These are phyloP conservation scores for Bubo bubo DNA, from an alignment of 2,113 vertebrate species.

Conservation along the genomic window DNA sequence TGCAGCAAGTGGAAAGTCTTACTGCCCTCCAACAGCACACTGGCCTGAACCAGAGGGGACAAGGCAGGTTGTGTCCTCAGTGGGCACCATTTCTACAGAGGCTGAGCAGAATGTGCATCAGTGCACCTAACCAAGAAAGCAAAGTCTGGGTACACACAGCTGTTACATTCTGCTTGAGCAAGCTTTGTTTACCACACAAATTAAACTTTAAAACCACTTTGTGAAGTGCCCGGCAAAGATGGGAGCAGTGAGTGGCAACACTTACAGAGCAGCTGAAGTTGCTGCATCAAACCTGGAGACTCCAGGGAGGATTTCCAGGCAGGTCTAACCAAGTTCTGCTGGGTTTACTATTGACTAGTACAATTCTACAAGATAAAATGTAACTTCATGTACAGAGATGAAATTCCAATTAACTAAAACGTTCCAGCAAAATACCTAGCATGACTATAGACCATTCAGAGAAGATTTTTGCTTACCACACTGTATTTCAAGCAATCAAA, in stretches of 20 bases:
- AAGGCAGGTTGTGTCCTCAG: not conserved
- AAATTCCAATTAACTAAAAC: not conserved
- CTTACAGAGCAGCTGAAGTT: not conserved
- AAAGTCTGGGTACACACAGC: not conserved
- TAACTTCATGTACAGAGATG: not conserved
- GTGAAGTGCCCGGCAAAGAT: not conserved
- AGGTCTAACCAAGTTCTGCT: not conserved
- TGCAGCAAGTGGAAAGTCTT: not conserved
- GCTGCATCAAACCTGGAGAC: not conserved
- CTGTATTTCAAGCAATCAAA: not conserved
- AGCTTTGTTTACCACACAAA: not conserved
- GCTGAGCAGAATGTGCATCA: not conserved
- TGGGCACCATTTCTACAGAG: not conserved
- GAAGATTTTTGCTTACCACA: not conserved
- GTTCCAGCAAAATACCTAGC: not conserved
- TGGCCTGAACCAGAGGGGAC: not conserved
- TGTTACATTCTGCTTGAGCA: not conserved
- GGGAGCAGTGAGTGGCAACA: not conserved
- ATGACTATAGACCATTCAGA: not conserved
- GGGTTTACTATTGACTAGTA: not conserved
- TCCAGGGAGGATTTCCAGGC: not conserved
- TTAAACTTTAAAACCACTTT: not conserved
- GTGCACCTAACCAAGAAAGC: not conserved
- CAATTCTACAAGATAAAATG: not conserved
- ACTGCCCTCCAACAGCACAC: not conserved